Conservation (phyloP, 1,140 invertebrate species). For the Papilio glaucus region DNA sequence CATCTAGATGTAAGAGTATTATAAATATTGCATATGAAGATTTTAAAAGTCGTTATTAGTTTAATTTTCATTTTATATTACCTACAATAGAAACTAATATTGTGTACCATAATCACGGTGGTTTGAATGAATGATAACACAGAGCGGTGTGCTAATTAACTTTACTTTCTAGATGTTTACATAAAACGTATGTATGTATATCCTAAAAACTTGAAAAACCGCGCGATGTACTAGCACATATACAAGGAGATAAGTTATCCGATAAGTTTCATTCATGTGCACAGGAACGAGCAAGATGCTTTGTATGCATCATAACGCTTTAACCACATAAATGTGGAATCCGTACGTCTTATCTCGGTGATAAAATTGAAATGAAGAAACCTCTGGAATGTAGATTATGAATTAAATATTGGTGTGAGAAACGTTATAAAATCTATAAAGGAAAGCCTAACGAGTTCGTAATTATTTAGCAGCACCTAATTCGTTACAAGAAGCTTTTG, state of each 20-base stretch:
- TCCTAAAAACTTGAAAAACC: not conserved
- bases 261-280: constrained; percentile 22
- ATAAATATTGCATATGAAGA: no score
- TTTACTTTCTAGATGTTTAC: not conserved
- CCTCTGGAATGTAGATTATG: not conserved
- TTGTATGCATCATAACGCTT: constrained; percentile 21
- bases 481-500: no score
- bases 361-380: constrained; percentile 15
- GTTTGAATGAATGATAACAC: no score
- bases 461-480: not conserved
- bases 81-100: no score
- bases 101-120: no score
- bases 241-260: not conserved
- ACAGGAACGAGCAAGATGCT: constrained; percentile 5
- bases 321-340: constrained; percentile 1
- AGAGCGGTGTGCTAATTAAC: not conserved
- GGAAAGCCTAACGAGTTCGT: not conserved
- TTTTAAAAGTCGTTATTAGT: no score
- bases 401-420: not conserved
- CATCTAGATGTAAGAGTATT: no score
- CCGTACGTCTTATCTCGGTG: constrained; percentile 7
- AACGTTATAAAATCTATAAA: not conserved
- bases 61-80: no score
- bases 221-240: not conserved
- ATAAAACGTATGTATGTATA: not conserved